Conservation (phyloP, 1,140 invertebrate species). For the Microplitis demolitor region DNA sequence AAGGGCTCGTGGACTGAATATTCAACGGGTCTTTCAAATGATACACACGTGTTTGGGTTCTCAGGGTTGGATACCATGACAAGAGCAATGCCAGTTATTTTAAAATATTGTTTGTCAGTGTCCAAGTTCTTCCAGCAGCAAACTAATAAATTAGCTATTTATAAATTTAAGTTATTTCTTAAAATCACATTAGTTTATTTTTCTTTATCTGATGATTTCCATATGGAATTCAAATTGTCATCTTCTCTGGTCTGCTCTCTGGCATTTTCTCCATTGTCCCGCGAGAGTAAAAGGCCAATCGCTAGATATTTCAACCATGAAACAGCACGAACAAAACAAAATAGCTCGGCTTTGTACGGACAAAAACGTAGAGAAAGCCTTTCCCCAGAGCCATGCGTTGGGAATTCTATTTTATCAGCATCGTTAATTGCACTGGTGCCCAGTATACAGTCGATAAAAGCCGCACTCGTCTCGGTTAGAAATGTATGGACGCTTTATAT, state of each 20-base stretch:
- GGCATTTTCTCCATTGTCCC: too few relatives aligned
- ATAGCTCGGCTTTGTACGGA: not conserved
- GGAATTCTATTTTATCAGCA: slow-evolving; percentile 35
- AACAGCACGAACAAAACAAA: not conserved
- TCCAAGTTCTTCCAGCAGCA: too few relatives aligned
- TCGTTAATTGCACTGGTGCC: slow-evolving; percentile 33
- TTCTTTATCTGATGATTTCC: too few relatives aligned
- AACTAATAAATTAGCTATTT: too few relatives aligned
- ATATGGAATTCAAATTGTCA: too few relatives aligned
- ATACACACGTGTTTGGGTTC: slow-evolving; percentile 26
- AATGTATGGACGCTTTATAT: slow-evolving; percentile 22
- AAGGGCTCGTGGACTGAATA: slow-evolving; percentile 52
- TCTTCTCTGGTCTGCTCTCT: too few relatives aligned
- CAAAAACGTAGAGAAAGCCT: not conserved
- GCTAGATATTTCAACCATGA: not conserved
- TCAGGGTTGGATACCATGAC: not conserved
- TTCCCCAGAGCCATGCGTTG: slow-evolving; percentile 16
- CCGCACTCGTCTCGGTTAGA: slow-evolving; percentile 28
- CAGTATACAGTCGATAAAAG: slow-evolving; percentile 33
- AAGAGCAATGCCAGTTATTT: not conserved
- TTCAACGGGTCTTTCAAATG: slow-evolving; percentile 48
- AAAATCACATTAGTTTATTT: too few relatives aligned
- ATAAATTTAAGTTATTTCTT: too few relatives aligned
- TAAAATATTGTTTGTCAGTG: not conserved
- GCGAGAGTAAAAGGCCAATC: not conserved